phyloP scores from a whole-genome alignment of 2,888 invertebrate genomes.

The Gandaritis pyraliata region DNA sequence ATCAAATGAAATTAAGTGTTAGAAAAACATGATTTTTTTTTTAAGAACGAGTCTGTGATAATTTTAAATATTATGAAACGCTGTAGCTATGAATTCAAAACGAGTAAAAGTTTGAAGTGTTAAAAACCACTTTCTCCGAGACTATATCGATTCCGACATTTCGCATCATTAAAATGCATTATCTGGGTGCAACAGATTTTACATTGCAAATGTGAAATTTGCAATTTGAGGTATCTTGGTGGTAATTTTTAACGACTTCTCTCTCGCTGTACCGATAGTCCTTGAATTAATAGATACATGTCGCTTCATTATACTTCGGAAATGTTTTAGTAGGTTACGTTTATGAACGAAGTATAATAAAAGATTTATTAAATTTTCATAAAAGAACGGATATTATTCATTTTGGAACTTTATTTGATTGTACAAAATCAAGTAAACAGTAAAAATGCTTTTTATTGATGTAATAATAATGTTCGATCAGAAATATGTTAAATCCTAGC shows the following conservation, averaged over 20 bases:
- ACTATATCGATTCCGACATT: conserved; percentile 72
- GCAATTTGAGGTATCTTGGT: conserved; percentile 69
- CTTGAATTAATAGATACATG: conserved; percentile 74
- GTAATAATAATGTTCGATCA: no score
- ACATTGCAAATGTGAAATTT: conserved; percentile 82
- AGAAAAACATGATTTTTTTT: no score
- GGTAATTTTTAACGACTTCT: conserved; percentile 81
- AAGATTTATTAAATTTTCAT: neutral
- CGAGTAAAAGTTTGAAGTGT: conserved; percentile 1
- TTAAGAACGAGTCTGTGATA: no score
- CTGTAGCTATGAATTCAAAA: no score
- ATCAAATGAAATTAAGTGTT: no score
- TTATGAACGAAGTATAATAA: neutral
- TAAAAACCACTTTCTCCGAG: conserved; percentile 35
- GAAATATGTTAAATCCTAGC: no score
- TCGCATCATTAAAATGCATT: conserved; percentile 85
- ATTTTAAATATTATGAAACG: no score
- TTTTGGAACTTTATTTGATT: no score
- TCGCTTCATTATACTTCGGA: conserved; percentile 53
- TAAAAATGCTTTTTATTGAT: no score
- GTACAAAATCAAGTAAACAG: no score
- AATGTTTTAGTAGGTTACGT: conserved; percentile 43
- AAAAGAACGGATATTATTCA: no score
- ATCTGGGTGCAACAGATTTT: conserved; percentile 77
- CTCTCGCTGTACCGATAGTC: conserved; percentile 63